Conservation (phyloP, 2,797 vertebrate species). For the Steatocranus sp. region DNA sequence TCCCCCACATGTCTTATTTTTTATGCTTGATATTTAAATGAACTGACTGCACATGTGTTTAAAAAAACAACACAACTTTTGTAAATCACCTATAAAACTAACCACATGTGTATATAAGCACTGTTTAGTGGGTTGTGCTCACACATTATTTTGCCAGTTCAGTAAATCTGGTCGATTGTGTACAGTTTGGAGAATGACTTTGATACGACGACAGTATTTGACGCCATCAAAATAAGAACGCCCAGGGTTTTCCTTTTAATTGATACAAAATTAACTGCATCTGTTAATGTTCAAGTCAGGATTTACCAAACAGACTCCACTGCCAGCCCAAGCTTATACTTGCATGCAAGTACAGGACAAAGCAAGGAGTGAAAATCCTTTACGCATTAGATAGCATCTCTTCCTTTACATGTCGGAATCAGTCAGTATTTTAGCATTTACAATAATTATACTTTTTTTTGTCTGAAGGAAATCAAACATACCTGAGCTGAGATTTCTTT, state of each 20-base stretch:
- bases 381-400: not conserved
- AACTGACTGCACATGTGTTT: not conserved
- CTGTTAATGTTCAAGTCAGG: not conserved
- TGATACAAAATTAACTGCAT: not conserved
- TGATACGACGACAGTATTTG: not conserved
- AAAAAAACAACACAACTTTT: not conserved
- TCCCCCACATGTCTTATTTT: rapidly evolving
- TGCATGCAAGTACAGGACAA: not conserved
- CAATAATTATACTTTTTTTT: not conserved
- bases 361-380: not conserved
- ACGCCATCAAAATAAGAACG: not conserved
- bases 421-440: not conserved
- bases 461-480: not conserved
- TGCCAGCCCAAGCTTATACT: not conserved
- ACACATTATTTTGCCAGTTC: not conserved
- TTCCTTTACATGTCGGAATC: rapidly evolving
- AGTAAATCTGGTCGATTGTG: not conserved
- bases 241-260: not conserved
- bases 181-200: not conserved
- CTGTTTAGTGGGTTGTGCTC: not conserved
- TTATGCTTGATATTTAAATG: not conserved
- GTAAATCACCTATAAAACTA: not conserved
- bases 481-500: not conserved
- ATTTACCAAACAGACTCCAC: not conserved
- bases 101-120: not conserved